phyloP scores from a whole-genome alignment of 2,888 invertebrate species.

The Pandemis cinnamomeana region DNA sequence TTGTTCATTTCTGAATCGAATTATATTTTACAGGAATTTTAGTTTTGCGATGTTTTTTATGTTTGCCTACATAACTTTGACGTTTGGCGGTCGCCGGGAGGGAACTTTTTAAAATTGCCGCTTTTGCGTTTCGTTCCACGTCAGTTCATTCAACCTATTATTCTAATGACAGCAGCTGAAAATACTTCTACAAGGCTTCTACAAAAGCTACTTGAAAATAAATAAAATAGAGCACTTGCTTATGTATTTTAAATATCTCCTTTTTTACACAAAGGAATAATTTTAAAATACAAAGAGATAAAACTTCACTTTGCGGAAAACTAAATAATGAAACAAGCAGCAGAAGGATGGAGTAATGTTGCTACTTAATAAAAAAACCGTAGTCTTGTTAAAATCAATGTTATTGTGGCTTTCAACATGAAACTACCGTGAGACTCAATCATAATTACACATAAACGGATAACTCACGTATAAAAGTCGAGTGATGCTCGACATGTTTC shows the following conservation, averaged over 20 bases:
- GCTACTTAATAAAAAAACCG: not conserved
- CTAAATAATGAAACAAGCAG: not conserved
- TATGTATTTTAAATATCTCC: not conserved
- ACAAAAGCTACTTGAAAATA: not conserved
- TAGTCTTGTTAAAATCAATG: not conserved
- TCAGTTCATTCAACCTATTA: not conserved
- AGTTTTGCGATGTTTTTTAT: not conserved
- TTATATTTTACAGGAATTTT: not conserved
- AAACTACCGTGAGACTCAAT: too few species aligned
- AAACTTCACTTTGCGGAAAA: not conserved
- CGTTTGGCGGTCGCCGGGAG: not conserved
- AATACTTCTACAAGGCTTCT: too few species aligned
- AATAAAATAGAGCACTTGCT: not conserved
- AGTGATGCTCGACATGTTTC: too few species aligned
- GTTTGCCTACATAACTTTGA: not conserved
- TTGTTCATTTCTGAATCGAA: not conserved
- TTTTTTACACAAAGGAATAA: not conserved
- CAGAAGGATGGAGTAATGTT: not conserved
- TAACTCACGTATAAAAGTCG: too few species aligned
- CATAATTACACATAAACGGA: too few species aligned
- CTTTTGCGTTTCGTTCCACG: constrained; percentile 5
- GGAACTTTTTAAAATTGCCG: constrained; percentile 10
- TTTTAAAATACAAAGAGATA: too few species aligned
- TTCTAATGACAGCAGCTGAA: not conserved
- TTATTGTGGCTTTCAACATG: too few species aligned